Conservation (phyloP, 2,888 invertebrate species). For the Nomada ferruginata region DNA sequence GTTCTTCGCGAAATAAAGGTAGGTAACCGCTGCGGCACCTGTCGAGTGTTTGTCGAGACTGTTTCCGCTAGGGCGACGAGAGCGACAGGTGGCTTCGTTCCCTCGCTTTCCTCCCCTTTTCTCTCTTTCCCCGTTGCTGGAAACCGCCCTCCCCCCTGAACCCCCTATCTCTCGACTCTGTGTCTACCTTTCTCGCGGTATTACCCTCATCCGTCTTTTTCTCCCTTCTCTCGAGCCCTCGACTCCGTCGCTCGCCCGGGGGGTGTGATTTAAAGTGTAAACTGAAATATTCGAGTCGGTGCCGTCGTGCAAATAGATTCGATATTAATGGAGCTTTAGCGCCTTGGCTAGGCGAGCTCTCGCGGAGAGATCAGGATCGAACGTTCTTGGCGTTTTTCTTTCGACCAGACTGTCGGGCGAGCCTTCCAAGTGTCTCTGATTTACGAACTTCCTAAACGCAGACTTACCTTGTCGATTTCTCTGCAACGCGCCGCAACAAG, state of each 20-base stretch:
- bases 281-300: slow-evolving; percentile 78
- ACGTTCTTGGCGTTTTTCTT: neutral
- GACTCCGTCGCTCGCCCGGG: slow-evolving; percentile 59
- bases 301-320: slow-evolving; percentile 78
- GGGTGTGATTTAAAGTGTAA: slow-evolving; percentile 80
- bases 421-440: slow-evolving; percentile 1
- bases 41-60: slow-evolving; percentile 74
- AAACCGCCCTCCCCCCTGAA: neutral
- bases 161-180: slow-evolving; percentile 12
- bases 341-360: neutral
- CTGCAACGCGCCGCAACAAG: neutral
- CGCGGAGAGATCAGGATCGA: slow-evolving; percentile 23
- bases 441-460: no score
- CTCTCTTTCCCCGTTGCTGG: slow-evolving; percentile 1
- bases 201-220: slow-evolving; percentile 56
- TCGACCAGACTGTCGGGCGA: neutral
- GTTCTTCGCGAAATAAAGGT: slow-evolving; percentile 76
- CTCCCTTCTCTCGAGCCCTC: slow-evolving; percentile 30
- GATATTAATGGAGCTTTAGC: slow-evolving; percentile 77
- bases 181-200: slow-evolving; percentile 44
- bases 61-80: slow-evolving; percentile 69
- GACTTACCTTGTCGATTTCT: slow-evolving; percentile 12
- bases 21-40: slow-evolving; percentile 67
- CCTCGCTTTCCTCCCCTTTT: slow-evolving; percentile 25
- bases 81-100: slow-evolving; percentile 77